A percentile compares a stretch with the other conserved stretches of the same genome.
Conservation (phyloP, 2,888 invertebrate genomes). For the Lycocerus yunnanus region DNA sequence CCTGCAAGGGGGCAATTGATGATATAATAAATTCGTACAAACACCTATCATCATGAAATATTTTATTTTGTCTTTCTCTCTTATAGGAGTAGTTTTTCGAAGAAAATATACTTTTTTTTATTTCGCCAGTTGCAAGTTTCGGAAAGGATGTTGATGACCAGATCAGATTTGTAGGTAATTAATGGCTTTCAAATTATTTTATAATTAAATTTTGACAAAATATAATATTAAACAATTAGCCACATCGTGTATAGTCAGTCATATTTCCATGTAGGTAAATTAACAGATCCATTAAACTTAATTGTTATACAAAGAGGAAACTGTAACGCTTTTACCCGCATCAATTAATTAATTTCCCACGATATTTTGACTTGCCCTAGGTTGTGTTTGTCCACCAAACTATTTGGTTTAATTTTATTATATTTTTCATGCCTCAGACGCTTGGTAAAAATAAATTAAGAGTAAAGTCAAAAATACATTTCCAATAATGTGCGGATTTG, state of each 20-base stretch:
- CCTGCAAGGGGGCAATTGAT: no score
- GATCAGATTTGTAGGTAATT: no score
- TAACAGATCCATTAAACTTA: not conserved
- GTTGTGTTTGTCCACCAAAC: slow-evolving; percentile 17
- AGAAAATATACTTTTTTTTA: no score
- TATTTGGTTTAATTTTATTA: slow-evolving; percentile 3
- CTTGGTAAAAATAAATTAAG: not conserved
- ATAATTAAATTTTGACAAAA: not conserved
- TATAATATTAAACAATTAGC: not conserved
- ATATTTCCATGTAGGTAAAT: not conserved
- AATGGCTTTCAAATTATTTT: not conserved
- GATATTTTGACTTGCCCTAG: slow-evolving; percentile 23
- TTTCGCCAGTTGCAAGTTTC: no score
- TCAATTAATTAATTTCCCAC: slow-evolving; percentile 28
- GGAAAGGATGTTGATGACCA: no score
- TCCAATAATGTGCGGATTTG: not conserved
- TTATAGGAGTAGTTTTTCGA: no score
- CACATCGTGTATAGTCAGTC: not conserved
- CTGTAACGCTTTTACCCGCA: slow-evolving; percentile 15
- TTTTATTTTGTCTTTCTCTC: no score
- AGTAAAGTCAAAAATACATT: not conserved
- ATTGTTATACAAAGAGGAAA: not conserved
- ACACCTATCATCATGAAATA: no score
- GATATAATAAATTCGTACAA: no score
- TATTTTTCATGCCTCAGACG: not conserved